Evolutionary conservation across 2,888 invertebrate genomes (phyloP), one percentile per base, ranked within the genome.

Genomic region (Platycheirus albimanus): DNA sequence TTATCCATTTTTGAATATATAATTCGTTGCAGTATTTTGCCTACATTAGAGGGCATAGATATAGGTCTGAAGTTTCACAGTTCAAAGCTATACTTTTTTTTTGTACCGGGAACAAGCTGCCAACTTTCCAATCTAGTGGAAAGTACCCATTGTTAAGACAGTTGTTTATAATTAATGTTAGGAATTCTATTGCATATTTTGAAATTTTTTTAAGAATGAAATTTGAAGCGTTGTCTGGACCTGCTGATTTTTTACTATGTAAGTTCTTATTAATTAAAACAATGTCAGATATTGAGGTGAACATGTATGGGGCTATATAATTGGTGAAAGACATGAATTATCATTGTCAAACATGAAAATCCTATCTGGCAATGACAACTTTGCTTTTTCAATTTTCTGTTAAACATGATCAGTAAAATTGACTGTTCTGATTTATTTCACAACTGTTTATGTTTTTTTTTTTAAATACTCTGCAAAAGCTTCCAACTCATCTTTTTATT

Each of bases 61-160:
- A 72, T 64, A 0, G 64, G 63, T 6, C 72, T 20, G 11, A 52
- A 72, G 19, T 64, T 72, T n/a, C 2, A 15, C 0, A 72, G n/a
- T 7, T 63, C 20, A 1, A 5, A n/a, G 4, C 24, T 1, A 54
- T 72, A 0, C 4, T 13, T 36, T 52, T 54, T 28, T 56, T 54
- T 19, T 30, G 33, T 0, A 64, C 36, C 0, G 43, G 58, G 0
- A 61, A 10, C 3, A 71, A 11, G 52, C 15, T 61, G 13, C 20
- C 61, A 1, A 8, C 11, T 63, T 71, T 71, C 51, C 61, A 52
- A 2, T 2, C 3, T 1, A 15, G 3, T 2, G 70, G 41, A 24
- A 58, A 58, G 13, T 20, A 33, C 5, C 54, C n/a, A 38, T 8
- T 24, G 11, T 30, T 30, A 8, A 30, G 30, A 11, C 36, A n/a